These are phyloP conservation scores for Lasiommata megera DNA, from an alignment of 2,888 invertebrate genomes.

Conservation along the genomic window DNA sequence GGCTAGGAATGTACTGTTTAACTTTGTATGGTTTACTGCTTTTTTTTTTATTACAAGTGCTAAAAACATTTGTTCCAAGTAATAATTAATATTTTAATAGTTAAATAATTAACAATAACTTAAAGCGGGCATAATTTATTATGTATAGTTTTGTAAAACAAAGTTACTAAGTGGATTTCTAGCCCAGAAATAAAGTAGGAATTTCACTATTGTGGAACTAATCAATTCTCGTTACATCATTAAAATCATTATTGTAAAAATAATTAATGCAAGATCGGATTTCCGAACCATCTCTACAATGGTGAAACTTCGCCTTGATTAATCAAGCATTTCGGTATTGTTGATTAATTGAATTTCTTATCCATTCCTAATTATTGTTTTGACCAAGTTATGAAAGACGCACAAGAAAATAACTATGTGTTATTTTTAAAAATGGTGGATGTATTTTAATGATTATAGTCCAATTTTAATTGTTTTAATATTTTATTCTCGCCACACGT, in stretches of 20 bases:
- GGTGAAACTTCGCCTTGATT: slow-evolving; percentile 17
- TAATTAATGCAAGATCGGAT: neutral
- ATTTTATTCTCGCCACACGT: slow-evolving; percentile 51
- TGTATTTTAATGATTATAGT: slow-evolving; percentile 48
- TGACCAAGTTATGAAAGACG: slow-evolving; percentile 42
- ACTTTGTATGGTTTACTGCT: neutral
- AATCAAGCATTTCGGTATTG: slow-evolving; percentile 28
- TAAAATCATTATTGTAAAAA: neutral
- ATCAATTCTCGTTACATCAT: neutral
- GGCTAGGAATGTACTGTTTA: slow-evolving; percentile 17
- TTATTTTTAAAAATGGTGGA: slow-evolving; percentile 32
- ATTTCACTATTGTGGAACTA: neutral
- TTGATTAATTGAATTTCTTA: slow-evolving; percentile 22
- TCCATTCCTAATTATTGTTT: slow-evolving; percentile 40
- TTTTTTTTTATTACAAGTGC: neutral
- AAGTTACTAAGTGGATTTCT: slow-evolving; percentile 2
- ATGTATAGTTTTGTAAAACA: neutral
- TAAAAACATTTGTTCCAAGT: neutral
- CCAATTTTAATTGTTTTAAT: slow-evolving; percentile 54
- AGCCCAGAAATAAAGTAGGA: neutral
- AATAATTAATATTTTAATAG: neutral
- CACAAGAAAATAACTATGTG: slow-evolving; percentile 53
- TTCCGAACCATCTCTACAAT: neutral
- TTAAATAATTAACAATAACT: too few species aligned
- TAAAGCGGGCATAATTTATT: too few species aligned